Base-by-base conservation (phyloP, 2,113 vertebrate species). In the Cebidichthys violaceus region DNA sequence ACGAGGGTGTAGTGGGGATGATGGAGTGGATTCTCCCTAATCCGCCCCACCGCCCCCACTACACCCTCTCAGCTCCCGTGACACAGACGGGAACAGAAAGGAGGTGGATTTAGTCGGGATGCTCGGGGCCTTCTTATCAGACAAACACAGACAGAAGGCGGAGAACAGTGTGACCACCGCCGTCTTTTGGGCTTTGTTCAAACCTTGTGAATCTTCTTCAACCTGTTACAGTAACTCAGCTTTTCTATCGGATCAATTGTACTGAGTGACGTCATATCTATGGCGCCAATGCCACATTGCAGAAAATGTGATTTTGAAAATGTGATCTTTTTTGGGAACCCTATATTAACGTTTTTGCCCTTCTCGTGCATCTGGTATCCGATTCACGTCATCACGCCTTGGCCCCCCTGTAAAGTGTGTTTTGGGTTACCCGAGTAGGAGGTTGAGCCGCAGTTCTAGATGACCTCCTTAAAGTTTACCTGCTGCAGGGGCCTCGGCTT, bases 271-370 rank as follows among this genome's bases (percentile, higher is more conserved):
- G 57, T 74, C 33, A 71, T 9, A 59, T 66, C 20, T 37, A 9
- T 70, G 81, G 7, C 45, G 4, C 82, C 68, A 79, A 45, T 60
- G 74, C n/a, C 39, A 45, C 37, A 52, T 39, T 81, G 27, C 14
- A 62, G 35, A 52, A 68, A 83, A 81, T 80, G 10, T 10, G 18
- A 76, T 84, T 73, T 70, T 13, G 35, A 52, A 68, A 83, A 81
- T 80, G 10, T 10, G 18, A 76, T 84, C 70, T 70, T 13, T 55
- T 43, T 31, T 35, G 9, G 31, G 15, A 15, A 18, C 84, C 39
- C 22, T 75, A 3, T 65, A 41, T 33, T 59, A 70, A 41, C 20
- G 0, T 33, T 78, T 62, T 59, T n/a, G 39, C 61, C 13, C 47
- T 55, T 31, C n/a, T 39, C 15, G 5, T 39, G 52, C 61, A 69